A percentile compares a stretch with the other conserved stretches of the same genome.
Conservation (phyloP, 2,113 vertebrate genomes). For the Calypte anna region DNA sequence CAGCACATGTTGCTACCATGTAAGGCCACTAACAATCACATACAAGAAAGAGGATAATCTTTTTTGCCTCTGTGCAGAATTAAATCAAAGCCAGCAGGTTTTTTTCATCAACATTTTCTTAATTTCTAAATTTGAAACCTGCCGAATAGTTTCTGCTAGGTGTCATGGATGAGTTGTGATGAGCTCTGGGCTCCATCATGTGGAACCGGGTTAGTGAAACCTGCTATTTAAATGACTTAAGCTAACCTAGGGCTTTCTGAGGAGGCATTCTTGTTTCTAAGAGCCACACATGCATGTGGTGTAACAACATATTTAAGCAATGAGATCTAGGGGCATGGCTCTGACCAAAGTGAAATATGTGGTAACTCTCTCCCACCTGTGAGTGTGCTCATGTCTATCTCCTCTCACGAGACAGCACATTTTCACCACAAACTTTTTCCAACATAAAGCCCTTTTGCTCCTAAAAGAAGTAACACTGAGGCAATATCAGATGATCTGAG, state of each 20-base stretch:
- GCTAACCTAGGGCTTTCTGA: not conserved
- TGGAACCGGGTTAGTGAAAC: not conserved
- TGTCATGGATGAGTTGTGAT: not conserved
- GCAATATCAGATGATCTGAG: not conserved
- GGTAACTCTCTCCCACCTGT: not conserved
- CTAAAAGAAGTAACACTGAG: not conserved
- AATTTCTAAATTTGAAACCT: not conserved
- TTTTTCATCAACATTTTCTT: not conserved
- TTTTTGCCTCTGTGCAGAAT: not conserved
- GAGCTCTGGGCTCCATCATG: not conserved
- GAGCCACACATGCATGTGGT: not conserved
- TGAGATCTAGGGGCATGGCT: not conserved
- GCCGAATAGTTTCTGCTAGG: not conserved
- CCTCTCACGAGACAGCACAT: not conserved
- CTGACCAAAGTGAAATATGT: not conserved
- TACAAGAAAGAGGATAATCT: not conserved
- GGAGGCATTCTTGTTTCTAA: not conserved
- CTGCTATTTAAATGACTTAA: not conserved
- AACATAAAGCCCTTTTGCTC: not conserved
- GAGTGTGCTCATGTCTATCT: not conserved
- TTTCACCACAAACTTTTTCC: not conserved
- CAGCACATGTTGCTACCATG: rapidly evolving
- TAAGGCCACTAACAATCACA: not conserved
- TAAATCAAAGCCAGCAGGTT: not conserved
- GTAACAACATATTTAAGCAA: not conserved